Evolutionary conservation across 92 coral and sea anemone species (phyloP).

Genomic region (Palythoa caribaeorum): DNA sequence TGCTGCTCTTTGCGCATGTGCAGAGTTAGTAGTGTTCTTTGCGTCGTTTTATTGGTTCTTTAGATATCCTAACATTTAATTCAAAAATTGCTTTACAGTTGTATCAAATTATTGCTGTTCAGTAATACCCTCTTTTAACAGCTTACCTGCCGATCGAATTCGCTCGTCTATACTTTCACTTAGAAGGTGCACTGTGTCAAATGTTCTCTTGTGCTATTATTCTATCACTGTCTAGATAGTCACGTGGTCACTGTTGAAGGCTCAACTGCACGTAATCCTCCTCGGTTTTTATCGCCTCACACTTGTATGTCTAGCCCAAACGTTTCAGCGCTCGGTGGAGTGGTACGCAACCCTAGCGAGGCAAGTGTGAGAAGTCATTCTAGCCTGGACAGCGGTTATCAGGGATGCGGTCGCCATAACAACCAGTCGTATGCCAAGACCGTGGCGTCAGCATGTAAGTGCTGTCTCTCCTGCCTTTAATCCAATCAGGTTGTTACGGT

Average conservation of each 20-base stretch:
- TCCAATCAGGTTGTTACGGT: slow-evolving; percentile 26
- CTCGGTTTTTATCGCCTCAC: slow-evolving; percentile 87
- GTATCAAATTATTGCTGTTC: not conserved
- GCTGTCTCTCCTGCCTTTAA: slow-evolving; percentile 30
- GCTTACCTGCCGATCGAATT: not conserved
- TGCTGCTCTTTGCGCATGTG: not conserved
- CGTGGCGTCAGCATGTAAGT: slow-evolving; percentile 46
- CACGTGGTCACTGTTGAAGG: slow-evolving; percentile 60
- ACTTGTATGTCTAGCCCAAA: slow-evolving; percentile 73
- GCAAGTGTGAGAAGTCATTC: slow-evolving; percentile 77
- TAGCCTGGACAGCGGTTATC: slow-evolving; percentile 93
- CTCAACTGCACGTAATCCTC: slow-evolving; percentile 47
- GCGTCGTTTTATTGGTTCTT: too few species aligned
- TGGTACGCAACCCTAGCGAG: slow-evolving; percentile 75
- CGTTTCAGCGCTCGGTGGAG: slow-evolving; percentile 72
- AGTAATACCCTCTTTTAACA: not conserved
- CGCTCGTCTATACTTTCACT: not conserved
- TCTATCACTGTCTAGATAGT: slow-evolving; percentile 62
- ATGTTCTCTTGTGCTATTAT: slow-evolving; percentile 24
- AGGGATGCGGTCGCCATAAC: slow-evolving; percentile 61
- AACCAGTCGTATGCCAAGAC: slow-evolving; percentile 31
- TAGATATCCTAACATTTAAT: too few species aligned
- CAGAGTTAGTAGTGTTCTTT: not conserved
- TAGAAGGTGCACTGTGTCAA: slow-evolving; percentile 2
- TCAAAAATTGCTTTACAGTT: too few species aligned